Evolutionary conservation across 35 echinoderm and acorn worm species (phyloP), one percentile per base, ranked within the genome.

Genomic region (Stichopus chloronotus): DNA sequence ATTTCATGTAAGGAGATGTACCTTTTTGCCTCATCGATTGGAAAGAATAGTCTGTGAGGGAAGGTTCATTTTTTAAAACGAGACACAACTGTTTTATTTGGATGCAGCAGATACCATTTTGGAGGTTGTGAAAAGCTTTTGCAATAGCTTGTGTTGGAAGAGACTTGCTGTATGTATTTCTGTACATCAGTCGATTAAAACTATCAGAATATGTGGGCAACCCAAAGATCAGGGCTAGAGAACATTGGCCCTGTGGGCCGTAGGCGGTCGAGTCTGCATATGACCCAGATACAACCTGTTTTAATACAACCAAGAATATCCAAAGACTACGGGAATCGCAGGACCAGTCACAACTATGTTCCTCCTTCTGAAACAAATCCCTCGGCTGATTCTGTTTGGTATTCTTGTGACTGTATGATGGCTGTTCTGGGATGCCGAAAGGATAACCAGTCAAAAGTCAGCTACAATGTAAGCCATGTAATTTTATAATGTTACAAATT

Each of bases 231-330:
- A 58, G 86, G 61, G 54, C n/a, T 65, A 9, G 65, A 71, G 52
- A 71, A 71, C 61, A 54, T 72, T 13, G 59, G 59, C 0, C 57
- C 87, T 19, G 5, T 71, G 21, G 52, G 24, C n/a, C 58, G 65
- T 9, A 20, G 87, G 20, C 24, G 87, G 23, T 89, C 87, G 0
- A 89, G 87, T 12, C n/a, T 89, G 11, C 87, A 89, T 17, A 89
- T 89, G 87, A 71, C 87, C 24, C 87, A 89, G 57, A 71, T 89
- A 69, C 87, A 69, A 61, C 87, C 87, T 3, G 87, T 89, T 71
- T 30, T 89, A 25, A 89, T 89, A 5, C 87, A 89, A 23, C 87
- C 87, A 25, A 65, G 87, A 52, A 4, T 72, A 9, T 43, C 65
- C 7, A 89, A 89, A 24, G 87, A 89, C 6, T 52, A 72, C 59